Base-by-base conservation (phyloP, 2,797 vertebrate genomes). In the Chelon labrosus region DNA sequence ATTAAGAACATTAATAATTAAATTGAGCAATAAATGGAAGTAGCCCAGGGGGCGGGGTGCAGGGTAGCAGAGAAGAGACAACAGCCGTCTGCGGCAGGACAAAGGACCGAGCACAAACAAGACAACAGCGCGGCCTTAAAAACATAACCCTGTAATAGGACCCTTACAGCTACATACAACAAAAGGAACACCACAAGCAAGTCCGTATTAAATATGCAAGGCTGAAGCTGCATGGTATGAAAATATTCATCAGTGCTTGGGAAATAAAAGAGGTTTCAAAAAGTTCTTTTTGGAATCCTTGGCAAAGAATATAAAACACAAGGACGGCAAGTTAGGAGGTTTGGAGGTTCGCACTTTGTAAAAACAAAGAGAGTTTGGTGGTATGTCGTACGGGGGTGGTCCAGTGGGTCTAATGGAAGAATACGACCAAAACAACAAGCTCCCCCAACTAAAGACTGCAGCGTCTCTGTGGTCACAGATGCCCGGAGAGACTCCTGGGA, bases 1-100 rank as follows among this genome's bases (percentile, higher is more conserved):
- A 88, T 88, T 88, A 83, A 77, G 80, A 84, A 84, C 73, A 88
- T 90, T 84, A 89, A 90, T 90, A 88, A 91, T 89, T 88, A 82
- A 91, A 88, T 54, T 70, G 70, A 80, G 83, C 84, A 88, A 85
- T 88, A 87, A 89, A 85, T 75, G 62, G 70, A 72, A 67, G 76
- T 70, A 54, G 80, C 39, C 70, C 27, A 47, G 17, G 52, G 56
- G 20, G 27, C 13, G 20, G 14, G 38, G n/a, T 65, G 14, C 17
- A 10, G 46, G 9, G 46, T 19, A 49, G 46, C n/a, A n/a, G 42
- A 72, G 49, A 42, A 57, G 13, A 58, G 53, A 75, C n/a, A 66
- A 67, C 38, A 77, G 46, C 59, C 60, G 57, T 52, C 72, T 63
- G 57, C 64, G 64, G 31, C 60, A 72, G 69, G 70, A 88, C 84